A percentile compares a stretch with the other conserved stretches of the same genome.
phyloP scores from a whole-genome alignment of 2,888 invertebrate genomes.

The Pherbina coryleti region DNA sequence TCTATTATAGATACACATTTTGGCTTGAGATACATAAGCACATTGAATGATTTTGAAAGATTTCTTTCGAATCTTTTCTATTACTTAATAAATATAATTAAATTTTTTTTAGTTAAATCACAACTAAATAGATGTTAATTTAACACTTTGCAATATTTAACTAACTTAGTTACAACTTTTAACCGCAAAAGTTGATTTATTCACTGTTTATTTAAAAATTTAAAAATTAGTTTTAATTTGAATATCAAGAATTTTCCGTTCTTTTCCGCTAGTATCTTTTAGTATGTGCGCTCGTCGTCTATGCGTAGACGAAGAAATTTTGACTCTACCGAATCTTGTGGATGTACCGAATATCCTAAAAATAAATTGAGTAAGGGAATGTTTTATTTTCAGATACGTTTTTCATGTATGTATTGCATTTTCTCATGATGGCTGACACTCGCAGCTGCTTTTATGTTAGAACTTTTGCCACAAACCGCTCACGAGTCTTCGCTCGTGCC shows the following conservation, averaged over 20 bases:
- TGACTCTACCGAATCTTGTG: constrained; percentile 53
- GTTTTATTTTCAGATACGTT: constrained; percentile 52
- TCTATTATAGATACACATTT: constrained; percentile 48
- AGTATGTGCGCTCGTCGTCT: constrained; percentile 46
- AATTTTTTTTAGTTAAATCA: not conserved
- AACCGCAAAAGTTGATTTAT: not conserved
- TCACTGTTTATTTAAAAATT: not conserved
- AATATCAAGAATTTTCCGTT: constrained; percentile 40
- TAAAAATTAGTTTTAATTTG: not conserved
- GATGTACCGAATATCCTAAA: constrained; percentile 56
- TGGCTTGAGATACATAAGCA: constrained; percentile 2
- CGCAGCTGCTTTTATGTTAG: not conserved
- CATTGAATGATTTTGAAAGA: not conserved
- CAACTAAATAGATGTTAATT: not conserved
- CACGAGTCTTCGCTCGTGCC: constrained; percentile 9
- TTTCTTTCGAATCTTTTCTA: not conserved
- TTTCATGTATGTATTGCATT: constrained; percentile 23
- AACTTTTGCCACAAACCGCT: not conserved
- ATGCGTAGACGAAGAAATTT: constrained; percentile 58
- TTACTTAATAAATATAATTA: not conserved
- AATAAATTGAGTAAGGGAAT: constrained; percentile 56
- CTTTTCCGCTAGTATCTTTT: constrained; percentile 47
- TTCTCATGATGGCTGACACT: not conserved
- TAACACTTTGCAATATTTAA: not conserved
- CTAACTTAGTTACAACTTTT: not conserved